Evolutionary conservation across 1,140 invertebrate genomes (phyloP).

Genomic region (Oreohelix idahoensis): DNA sequence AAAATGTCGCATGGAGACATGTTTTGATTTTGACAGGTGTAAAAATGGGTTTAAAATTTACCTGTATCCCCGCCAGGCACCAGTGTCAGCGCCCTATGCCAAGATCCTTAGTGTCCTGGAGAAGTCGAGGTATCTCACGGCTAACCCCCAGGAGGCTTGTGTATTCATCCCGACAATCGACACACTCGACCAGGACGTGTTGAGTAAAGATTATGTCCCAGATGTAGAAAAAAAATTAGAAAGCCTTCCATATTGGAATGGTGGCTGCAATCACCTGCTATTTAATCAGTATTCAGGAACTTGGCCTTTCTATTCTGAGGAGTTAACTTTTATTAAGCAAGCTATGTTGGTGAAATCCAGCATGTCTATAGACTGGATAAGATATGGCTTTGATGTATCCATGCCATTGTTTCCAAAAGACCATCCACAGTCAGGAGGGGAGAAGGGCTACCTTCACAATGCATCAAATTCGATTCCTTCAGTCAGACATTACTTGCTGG

Average conservation of each 20-base stretch:
- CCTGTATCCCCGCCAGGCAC: conserved; percentile 86
- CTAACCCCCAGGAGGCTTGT: conserved; percentile 91
- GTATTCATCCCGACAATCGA: conserved; percentile 95
- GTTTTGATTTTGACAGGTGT: conserved; percentile 92
- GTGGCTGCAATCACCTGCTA: conserved; percentile 95
- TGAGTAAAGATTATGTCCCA: conserved; percentile 84
- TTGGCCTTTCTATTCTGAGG: conserved; percentile 96
- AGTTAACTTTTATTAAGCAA: conserved; percentile 92
- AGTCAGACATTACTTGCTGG: conserved; percentile 83
- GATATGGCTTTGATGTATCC: conserved; percentile 95
- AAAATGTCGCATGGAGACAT: conserved; percentile 92
- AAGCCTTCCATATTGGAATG: conserved; percentile 90
- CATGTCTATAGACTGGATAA: conserved; percentile 86
- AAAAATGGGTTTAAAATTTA: conserved; percentile 88
- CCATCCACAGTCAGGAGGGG: conserved; percentile 91
- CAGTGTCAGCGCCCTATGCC: conserved; percentile 82
- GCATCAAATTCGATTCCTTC: conserved; percentile 86
- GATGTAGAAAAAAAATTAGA: conserved; percentile 87
- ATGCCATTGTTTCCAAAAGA: conserved; percentile 96
- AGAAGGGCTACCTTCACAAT: conserved; percentile 79
- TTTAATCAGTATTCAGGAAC: conserved; percentile 99
- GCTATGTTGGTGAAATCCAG: conserved; percentile 98
- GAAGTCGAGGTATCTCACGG: conserved; percentile 92
- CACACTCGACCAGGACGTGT: conserved; percentile 87
- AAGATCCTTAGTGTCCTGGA: conserved; percentile 93